Evolutionary conservation across 2,888 invertebrate species (phyloP).

Genomic region (Rotaria sp.): DNA sequence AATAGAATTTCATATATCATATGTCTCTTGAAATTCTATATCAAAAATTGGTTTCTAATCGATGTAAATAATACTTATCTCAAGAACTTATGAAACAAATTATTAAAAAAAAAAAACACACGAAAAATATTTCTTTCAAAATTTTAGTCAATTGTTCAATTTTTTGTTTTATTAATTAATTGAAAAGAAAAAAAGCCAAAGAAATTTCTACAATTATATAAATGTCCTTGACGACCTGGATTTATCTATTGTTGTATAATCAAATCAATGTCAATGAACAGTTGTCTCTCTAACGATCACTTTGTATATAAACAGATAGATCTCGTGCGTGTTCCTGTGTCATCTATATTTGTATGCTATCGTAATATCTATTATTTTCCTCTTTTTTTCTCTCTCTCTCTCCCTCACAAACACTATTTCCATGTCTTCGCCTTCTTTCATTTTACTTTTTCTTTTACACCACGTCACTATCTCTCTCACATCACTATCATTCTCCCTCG

Average conservation of each 20-base stretch:
- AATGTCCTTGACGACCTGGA: not conserved
- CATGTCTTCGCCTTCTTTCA: conserved; percentile 3
- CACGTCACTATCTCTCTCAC: not conserved
- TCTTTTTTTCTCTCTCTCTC: not conserved
- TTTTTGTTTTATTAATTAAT: too few species aligned
- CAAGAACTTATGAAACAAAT: too few species aligned
- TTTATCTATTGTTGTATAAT: not conserved
- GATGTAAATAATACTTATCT: too few species aligned
- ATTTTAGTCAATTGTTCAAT: too few species aligned
- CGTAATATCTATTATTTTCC: not conserved
- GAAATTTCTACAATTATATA: not conserved
- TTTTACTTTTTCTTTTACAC: conserved; percentile 1
- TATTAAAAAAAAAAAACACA: too few species aligned
- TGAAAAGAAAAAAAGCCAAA: not conserved
- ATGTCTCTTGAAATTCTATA: too few species aligned
- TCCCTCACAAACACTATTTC: not conserved
- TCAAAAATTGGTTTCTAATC: too few species aligned
- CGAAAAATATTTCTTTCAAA: too few species aligned
- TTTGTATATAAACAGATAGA: not conserved
- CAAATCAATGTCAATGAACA: conserved; percentile 8
- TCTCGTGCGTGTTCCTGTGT: not conserved
- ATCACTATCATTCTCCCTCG: not conserved
- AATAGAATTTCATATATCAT: too few species aligned
- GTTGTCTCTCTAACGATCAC: not conserved
- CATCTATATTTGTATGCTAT: not conserved